phyloP scores from a whole-genome alignment of 53 echinoderm and acorn worm genomes.

The Hippasteria phrygiana region DNA sequence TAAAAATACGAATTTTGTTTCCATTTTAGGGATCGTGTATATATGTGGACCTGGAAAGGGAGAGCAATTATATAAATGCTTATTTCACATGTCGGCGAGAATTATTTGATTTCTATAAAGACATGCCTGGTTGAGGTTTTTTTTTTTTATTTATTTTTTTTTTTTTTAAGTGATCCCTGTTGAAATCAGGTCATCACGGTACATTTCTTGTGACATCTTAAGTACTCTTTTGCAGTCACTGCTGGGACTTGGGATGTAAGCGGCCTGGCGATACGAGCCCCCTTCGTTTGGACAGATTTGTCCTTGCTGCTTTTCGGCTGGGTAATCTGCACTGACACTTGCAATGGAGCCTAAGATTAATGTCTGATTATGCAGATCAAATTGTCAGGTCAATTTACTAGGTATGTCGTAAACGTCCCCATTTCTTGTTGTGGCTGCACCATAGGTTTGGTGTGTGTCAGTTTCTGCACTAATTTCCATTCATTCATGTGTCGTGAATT shows the following conservation, averaged over 20 bases:
- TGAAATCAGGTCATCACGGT: slow-evolving; percentile 37
- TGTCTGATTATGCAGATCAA: slow-evolving; percentile 35
- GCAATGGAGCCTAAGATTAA: slow-evolving; percentile 41
- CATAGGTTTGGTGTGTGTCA: too few species aligned
- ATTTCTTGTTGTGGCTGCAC: not conserved
- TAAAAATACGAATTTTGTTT: too few species aligned
- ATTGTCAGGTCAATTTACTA: slow-evolving; percentile 38
- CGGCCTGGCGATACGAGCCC: not conserved
- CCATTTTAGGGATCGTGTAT: too few species aligned
- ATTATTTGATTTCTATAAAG: not conserved
- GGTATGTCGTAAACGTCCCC: slow-evolving; percentile 9
- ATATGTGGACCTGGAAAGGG: too few species aligned
- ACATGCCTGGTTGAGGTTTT: not conserved
- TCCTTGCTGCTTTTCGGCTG: not conserved
- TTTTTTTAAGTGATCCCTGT: not conserved
- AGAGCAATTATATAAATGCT: too few species aligned
- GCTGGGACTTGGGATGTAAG: not conserved
- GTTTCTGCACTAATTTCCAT: too few species aligned
- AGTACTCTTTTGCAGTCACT: slow-evolving; percentile 28
- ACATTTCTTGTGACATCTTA: slow-evolving; percentile 64
- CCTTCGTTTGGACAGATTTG: slow-evolving; percentile 6
- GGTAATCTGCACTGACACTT: slow-evolving; percentile 25
- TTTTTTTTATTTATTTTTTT: not conserved
- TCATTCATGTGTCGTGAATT: too few species aligned
- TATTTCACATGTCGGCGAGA: too few species aligned